Evolutionary conservation across 2,888 invertebrate genomes (phyloP).

Genomic region (Drosophila anomalata): DNA sequence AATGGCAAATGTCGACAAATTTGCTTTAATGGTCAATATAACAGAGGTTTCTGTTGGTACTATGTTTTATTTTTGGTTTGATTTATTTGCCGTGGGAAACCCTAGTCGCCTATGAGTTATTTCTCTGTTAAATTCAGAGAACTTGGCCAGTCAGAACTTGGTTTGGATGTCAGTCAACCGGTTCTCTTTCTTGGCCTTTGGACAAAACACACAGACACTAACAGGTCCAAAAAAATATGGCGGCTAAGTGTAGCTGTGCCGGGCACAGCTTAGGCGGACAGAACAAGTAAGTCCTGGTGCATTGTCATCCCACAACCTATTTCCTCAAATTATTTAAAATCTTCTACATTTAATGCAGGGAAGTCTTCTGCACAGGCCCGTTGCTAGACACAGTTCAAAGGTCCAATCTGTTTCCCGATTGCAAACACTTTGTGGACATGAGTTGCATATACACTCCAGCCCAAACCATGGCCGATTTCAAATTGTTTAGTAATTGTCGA

Average conservation of each 20-base stretch:
- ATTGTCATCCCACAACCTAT: background rate
- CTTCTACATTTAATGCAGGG: conserved; percentile 83
- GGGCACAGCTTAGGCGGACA: conserved; percentile 1
- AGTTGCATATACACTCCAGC: conserved; percentile 89
- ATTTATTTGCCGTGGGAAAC: conserved; percentile 28
- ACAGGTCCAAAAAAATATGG: conserved; percentile 11
- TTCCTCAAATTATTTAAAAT: conserved; percentile 72
- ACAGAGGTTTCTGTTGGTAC: conserved; percentile 58
- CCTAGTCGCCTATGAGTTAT: conserved; percentile 24
- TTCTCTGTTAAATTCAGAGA: conserved; percentile 5
- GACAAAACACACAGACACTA: background rate
- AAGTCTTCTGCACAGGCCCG: conserved; percentile 92
- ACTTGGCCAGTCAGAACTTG: conserved; percentile 1
- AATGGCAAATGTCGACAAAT: conserved; percentile 78
- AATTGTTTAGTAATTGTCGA: conserved; percentile 83
- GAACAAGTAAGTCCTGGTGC: conserved; percentile 15
- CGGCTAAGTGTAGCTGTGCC: conserved; percentile 13
- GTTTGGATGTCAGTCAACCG: conserved; percentile 8
- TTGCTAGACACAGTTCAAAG: conserved; percentile 92
- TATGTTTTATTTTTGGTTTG: conserved; percentile 29
- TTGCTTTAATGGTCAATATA: conserved; percentile 80
- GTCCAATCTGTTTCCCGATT: conserved; percentile 91
- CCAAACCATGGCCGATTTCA: conserved; percentile 87
- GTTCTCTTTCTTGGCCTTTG: conserved; percentile 12
- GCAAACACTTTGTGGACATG: conserved; percentile 96